Evolutionary conservation across 2,113 vertebrate genomes (phyloP), one percentile per base, ranked within the genome.

Genomic region (Etia nguti): DNA sequence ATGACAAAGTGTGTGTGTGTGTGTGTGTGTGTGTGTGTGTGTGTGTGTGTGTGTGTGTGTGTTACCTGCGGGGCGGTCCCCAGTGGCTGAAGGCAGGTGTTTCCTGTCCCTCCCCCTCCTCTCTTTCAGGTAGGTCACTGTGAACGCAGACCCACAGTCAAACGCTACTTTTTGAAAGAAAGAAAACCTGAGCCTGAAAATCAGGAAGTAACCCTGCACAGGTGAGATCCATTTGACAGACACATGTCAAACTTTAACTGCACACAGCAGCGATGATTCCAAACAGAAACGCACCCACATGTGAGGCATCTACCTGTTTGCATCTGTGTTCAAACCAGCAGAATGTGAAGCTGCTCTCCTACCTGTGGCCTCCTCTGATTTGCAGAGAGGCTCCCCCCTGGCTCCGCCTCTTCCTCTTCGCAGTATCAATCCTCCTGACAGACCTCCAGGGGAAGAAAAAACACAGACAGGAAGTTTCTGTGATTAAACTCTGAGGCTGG

Each of bases 91-190:
- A 98, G 86, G 95, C 96, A 6, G 99, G 98, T 0, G 98, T 98
- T 93, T 99, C 98, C 95, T 99, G 98, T 80, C 99, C 99, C 95
- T 99, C 99, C 43, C 98, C 99, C 85, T 98, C 98, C 94, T 99
- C 99, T 92, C 99, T 95, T 90, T 99, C 98, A 0, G 99, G 98
- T 62, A 99, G 95, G 43, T 97, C 96, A 87, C 98, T 99, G 91
- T 15, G 50, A 89, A 92, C 50, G 93, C 79, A 83, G 60, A 65
- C 34, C 20, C 34, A 22, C 20, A 38, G 10, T 38, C 34, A 65
- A 38, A 65, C 60, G 22, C 60, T 65, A 22, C 34, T 65, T 65
- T 65, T 65, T 65, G 20, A 65, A 65, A 65, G 60, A 65, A 65
- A 65, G 20, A 38, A 65, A 65, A 65, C 34, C 60, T 4, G 22